These are phyloP conservation scores for Coleophora flavipennella DNA, from an alignment of 2,888 invertebrate species.

Conservation along the genomic window DNA sequence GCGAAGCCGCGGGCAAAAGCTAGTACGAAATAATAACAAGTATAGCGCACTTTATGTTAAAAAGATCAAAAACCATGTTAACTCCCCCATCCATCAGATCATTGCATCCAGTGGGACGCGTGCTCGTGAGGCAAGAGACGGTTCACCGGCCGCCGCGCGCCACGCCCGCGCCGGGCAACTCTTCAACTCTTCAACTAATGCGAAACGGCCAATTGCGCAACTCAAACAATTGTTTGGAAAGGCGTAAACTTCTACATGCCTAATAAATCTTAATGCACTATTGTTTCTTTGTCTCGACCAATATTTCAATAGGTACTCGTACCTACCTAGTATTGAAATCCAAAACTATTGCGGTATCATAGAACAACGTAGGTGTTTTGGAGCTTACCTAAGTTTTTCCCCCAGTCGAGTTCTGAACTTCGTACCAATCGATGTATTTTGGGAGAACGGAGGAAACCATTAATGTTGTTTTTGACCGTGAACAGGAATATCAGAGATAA, in stretches of 20 bases:
- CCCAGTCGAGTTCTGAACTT: background rate
- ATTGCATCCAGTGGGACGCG: too few species aligned
- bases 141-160: too few species aligned
- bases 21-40: too few species aligned
- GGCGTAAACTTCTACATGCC: constrained; percentile 27
- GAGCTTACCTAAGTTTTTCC: too few species aligned
- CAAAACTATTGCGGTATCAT: constrained; percentile 17
- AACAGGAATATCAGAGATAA: constrained; percentile 21
- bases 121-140: constrained; percentile 9
- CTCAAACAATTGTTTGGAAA: constrained; percentile 34
- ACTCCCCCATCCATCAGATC: too few species aligned
- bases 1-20: too few species aligned
- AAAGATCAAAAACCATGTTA: too few species aligned
- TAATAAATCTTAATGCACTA: constrained; percentile 42
- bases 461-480: constrained; percentile 19
- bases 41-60: too few species aligned
- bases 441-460: constrained; percentile 8
- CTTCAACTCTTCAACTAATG: constrained; percentile 14
- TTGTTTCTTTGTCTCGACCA: constrained; percentile 40
- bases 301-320: constrained; percentile 36
- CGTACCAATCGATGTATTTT: constrained; percentile 2
- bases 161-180: too few species aligned
- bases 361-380: background rate
- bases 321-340: constrained; percentile 24
- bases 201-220: constrained; percentile 19